phyloP scores from a whole-genome alignment of 2,797 vertebrate species.

The Parauchenoglanis ngamensis region DNA sequence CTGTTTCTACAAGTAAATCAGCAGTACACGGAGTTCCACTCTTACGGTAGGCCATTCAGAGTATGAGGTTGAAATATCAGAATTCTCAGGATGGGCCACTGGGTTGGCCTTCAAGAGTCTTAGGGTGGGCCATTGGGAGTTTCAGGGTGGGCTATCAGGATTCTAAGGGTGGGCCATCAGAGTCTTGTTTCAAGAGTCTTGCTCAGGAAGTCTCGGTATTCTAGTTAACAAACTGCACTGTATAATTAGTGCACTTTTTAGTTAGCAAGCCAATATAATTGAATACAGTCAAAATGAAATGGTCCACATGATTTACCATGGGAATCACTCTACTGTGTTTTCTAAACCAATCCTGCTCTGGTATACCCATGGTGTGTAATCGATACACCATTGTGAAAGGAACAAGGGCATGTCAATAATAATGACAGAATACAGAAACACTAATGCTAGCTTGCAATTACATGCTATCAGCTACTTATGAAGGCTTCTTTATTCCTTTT shows the following conservation, averaged over 20 bases:
- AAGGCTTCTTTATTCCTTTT: constrained; percentile 10
- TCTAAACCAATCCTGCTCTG: neutral
- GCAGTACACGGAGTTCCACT: neutral
- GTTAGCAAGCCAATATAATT: neutral
- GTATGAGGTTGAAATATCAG: neutral
- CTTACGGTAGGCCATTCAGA: neutral
- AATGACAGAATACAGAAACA: neutral
- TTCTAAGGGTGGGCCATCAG: neutral
- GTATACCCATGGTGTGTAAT: neutral
- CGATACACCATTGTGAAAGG: neutral
- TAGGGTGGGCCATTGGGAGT: neutral
- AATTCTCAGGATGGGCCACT: neutral
- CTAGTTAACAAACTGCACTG: too few relatives aligned
- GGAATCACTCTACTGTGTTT: neutral
- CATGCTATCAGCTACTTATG: neutral
- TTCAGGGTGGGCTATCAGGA: neutral
- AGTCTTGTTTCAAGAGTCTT: constrained; percentile 60
- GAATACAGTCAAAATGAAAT: neutral
- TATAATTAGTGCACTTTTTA: neutral
- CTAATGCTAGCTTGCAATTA: neutral
- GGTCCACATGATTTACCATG: neutral
- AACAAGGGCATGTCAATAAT: constrained; percentile 1
- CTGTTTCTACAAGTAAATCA: neutral
- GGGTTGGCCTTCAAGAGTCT: neutral
- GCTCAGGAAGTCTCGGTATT: constrained; percentile 69